Conservation (phyloP, 2,113 vertebrate genomes). For the Syngnathus typhle region DNA sequence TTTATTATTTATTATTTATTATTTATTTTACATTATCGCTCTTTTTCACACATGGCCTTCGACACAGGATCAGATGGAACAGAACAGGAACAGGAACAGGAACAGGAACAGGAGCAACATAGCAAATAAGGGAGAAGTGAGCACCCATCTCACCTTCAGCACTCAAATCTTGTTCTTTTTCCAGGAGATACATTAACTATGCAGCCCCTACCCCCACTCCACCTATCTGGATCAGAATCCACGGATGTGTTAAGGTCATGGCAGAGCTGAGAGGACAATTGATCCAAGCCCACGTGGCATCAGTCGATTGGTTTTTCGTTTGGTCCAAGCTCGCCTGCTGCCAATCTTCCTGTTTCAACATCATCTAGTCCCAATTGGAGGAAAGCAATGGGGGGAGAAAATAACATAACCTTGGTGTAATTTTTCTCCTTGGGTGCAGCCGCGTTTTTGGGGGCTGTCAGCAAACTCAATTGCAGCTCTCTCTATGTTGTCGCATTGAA, state of each 20-base stretch:
- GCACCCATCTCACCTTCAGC: constrained; percentile 28
- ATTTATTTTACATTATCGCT: constrained; percentile 42
- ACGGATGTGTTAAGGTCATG: constrained; percentile 28
- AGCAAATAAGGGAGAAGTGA: constrained; percentile 10
- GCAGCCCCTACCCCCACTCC: no score
- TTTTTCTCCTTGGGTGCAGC: not conserved
- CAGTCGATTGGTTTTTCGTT: constrained; percentile 24
- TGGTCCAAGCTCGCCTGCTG: constrained; percentile 18
- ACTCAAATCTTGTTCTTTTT: no score
- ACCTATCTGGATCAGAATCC: not conserved
- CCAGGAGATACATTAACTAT: no score
- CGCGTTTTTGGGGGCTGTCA: not conserved
- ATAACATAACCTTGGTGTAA: not conserved
- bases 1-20: not conserved
- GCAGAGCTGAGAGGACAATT: constrained; percentile 35
- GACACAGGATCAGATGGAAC: constrained; percentile 26
- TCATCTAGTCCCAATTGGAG: constrained; percentile 11
- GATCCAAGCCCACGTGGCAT: constrained; percentile 30
- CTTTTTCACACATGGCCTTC: constrained; percentile 23
- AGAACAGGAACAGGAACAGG: constrained; percentile 14
- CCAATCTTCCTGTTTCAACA: constrained; percentile 7
- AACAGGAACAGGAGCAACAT: constrained; percentile 7
- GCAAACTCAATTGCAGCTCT: not conserved
- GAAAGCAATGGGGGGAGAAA: not conserved
- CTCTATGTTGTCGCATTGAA: not conserved